These are phyloP conservation scores for Macrochelys suwanniensis DNA, from an alignment of 2,797 vertebrate genomes.

Conservation along the genomic window DNA sequence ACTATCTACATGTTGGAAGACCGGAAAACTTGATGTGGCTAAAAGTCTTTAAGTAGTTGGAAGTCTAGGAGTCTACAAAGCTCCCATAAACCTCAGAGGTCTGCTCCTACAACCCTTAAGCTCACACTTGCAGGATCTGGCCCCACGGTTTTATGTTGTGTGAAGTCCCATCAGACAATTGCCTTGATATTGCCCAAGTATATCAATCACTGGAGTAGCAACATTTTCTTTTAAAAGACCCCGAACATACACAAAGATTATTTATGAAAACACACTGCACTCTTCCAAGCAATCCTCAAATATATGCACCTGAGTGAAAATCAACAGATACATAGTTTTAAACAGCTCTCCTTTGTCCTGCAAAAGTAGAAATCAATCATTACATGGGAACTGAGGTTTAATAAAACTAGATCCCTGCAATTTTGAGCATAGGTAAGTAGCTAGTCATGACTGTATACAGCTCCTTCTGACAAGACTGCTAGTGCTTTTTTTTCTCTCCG, in stretches of 20 bases:
- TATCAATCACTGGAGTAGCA: background rate
- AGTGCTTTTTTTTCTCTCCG: background rate
- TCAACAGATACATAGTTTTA: background rate
- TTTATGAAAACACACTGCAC: background rate
- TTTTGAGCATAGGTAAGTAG: background rate
- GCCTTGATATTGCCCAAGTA: background rate
- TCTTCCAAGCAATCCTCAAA: background rate
- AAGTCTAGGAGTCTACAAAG: background rate
- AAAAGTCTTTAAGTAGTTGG: background rate
- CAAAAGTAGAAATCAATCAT: constrained; percentile 27
- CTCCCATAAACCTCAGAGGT: background rate
- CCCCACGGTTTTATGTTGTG: background rate
- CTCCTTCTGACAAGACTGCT: background rate
- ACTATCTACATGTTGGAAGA: background rate
- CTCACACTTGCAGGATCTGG: background rate
- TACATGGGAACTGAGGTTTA: constrained; percentile 7
- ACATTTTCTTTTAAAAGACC: background rate
- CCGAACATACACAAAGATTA: background rate
- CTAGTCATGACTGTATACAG: background rate
- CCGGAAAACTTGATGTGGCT: background rate
- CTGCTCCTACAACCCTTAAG: background rate
- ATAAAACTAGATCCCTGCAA: background rate
- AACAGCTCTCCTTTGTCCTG: background rate
- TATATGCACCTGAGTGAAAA: background rate
- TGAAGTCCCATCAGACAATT: background rate